These are phyloP conservation scores for Aplocera efformata DNA, from an alignment of 2,888 invertebrate genomes.

Conservation along the genomic window DNA sequence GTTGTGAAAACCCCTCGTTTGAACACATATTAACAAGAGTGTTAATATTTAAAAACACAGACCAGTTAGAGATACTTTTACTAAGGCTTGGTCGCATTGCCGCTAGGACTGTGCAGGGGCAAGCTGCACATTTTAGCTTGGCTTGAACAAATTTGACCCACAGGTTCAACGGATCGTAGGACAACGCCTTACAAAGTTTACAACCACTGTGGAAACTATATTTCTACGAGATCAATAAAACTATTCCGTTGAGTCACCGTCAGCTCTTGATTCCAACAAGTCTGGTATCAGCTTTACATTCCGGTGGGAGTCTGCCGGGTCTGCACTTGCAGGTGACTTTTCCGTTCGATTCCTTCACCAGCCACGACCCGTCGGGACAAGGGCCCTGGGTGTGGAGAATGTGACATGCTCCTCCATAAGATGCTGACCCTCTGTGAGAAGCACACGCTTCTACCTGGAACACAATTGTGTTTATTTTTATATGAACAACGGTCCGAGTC, in stretches of 20 bases:
- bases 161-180: too few species aligned
- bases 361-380: conserved; percentile 84
- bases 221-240: not conserved
- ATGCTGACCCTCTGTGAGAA: conserved; percentile 81
- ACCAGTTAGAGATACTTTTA: too few species aligned
- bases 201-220: not conserved
- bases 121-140: too few species aligned
- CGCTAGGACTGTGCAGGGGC: too few species aligned
- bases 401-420: conserved; percentile 85
- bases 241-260: conserved; percentile 18
- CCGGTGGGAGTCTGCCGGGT: conserved; percentile 61
- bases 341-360: conserved; percentile 48
- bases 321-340: conserved; percentile 84
- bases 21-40: too few species aligned
- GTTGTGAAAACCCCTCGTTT: too few species aligned
- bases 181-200: too few species aligned
- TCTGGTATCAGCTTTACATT: conserved; percentile 35
- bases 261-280: conserved; percentile 30
- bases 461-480: too few species aligned
- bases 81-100: too few species aligned
- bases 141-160: too few species aligned
- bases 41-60: too few species aligned
- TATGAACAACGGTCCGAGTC: too few species aligned
- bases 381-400: conserved; percentile 89
- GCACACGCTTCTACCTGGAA: conserved; percentile 77